A percentile compares a stretch with the other conserved stretches of the same genome.
These are phyloP conservation scores for Sesia apiformis DNA, from an alignment of 2,888 invertebrate genomes.

Conservation along the genomic window DNA sequence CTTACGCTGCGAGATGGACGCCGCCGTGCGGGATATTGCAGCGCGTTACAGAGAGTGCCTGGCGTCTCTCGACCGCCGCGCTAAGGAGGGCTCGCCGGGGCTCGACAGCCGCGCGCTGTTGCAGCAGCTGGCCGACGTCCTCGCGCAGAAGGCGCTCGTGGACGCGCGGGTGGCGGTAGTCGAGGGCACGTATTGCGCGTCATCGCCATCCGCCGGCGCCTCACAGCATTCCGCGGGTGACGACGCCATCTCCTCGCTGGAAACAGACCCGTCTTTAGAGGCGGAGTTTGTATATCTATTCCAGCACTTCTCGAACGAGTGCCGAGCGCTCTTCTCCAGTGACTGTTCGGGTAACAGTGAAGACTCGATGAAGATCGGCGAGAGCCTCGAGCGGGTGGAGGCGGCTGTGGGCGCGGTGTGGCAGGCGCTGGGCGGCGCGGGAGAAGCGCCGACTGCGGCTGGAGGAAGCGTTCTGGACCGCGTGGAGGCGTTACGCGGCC, in stretches of 20 bases:
- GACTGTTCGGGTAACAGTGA: slow-evolving; percentile 73
- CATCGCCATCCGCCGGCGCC: slow-evolving; percentile 22
- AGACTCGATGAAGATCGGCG: slow-evolving; percentile 72
- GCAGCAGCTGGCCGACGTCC: slow-evolving; percentile 80
- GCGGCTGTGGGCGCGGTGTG: slow-evolving; percentile 57
- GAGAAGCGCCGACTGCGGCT: slow-evolving; percentile 1
- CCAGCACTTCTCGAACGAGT: slow-evolving; percentile 77
- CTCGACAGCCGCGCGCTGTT: slow-evolving; percentile 43
- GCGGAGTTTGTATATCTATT: slow-evolving; percentile 80
- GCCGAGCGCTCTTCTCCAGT: slow-evolving; percentile 74
- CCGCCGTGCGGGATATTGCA: slow-evolving; percentile 79
- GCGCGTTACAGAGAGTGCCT: slow-evolving; percentile 79
- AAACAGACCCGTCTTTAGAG: slow-evolving; percentile 74
- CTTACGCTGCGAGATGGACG: slow-evolving; percentile 82
- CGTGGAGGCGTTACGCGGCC: slow-evolving; percentile 57
- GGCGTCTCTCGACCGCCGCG: slow-evolving; percentile 29
- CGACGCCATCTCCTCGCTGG: slow-evolving; percentile 60
- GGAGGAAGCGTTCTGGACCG: slow-evolving; percentile 29
- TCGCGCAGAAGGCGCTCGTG: slow-evolving; percentile 83
- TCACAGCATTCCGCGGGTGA: slow-evolving; percentile 32
- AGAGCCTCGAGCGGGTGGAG: slow-evolving; percentile 67
- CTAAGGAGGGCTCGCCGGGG: slow-evolving; percentile 41
- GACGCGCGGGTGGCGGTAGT: slow-evolving; percentile 84
- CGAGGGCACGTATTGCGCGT: slow-evolving; percentile 70
- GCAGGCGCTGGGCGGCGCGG: slow-evolving; percentile 32